phyloP scores from a whole-genome alignment of 2,797 vertebrate genomes.

The Esox masquinongy region DNA sequence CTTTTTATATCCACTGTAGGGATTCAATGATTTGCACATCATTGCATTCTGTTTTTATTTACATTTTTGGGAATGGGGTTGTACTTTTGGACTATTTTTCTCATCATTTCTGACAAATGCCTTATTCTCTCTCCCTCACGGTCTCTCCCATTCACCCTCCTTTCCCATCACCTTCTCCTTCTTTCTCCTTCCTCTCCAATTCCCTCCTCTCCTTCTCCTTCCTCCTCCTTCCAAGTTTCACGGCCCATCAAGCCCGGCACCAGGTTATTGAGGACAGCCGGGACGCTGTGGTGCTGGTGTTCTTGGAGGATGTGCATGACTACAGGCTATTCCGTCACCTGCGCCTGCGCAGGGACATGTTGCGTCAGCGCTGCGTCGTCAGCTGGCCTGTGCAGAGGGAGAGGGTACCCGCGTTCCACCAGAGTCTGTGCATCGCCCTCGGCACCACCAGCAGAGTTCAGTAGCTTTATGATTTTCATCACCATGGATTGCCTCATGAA shows the following conservation, averaged over 20 bases:
- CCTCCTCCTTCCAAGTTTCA: conserved; percentile 78
- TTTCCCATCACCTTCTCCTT: background rate
- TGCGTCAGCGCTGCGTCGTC: conserved; percentile 84
- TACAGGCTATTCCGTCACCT: conserved; percentile 84
- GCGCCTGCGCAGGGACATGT: conserved; percentile 89
- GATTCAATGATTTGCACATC: too few relatives aligned
- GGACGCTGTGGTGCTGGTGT: conserved; percentile 90
- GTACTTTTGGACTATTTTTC: background rate
- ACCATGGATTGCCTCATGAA: too few relatives aligned
- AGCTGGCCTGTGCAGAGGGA: conserved; percentile 89
- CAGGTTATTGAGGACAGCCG: conserved; percentile 90
- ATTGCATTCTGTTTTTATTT: too few relatives aligned
- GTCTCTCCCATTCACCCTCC: background rate
- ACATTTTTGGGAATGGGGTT: too few relatives aligned
- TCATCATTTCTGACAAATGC: background rate
- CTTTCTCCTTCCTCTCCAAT: background rate
- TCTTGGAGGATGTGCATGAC: conserved; percentile 90
- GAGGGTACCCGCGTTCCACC: conserved; percentile 81
- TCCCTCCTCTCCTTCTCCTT: background rate
- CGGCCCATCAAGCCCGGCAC: conserved; percentile 86
- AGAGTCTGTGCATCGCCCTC: conserved; percentile 86
- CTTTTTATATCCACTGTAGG: too few relatives aligned
- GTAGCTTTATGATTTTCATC: conserved; percentile 9
- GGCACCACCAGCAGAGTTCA: conserved; percentile 79
- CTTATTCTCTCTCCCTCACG: too few relatives aligned